Evolutionary conservation across 2,797 vertebrate species (phyloP).

Genomic region (Florisuga fusca): DNA sequence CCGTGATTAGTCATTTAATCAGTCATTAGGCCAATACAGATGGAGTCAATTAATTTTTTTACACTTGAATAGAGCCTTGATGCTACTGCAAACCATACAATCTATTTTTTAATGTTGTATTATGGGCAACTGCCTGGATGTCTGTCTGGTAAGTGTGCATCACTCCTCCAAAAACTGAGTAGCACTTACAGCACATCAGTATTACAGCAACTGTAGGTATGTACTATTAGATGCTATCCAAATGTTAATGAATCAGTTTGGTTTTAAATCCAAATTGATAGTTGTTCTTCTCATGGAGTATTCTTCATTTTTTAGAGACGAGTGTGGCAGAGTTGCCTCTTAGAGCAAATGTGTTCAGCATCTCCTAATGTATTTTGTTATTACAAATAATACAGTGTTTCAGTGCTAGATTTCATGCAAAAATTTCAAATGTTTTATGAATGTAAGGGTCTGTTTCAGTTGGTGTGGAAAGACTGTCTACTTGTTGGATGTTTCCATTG

Average conservation of each 20-base stretch:
- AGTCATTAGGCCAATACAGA: slow-evolving; percentile 82
- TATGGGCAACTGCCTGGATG: background rate
- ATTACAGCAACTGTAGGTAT: background rate
- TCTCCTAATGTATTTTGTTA: background rate
- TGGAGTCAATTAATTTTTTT: slow-evolving; percentile 78
- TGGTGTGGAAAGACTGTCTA: background rate
- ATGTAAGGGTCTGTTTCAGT: background rate
- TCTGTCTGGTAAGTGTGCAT: background rate
- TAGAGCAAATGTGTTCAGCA: background rate
- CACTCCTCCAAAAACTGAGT: background rate
- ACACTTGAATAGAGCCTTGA: slow-evolving; percentile 76
- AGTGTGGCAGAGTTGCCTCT: background rate
- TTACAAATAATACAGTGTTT: background rate
- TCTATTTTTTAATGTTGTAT: slow-evolving; percentile 14
- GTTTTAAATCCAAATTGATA: background rate
- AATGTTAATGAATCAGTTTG: background rate
- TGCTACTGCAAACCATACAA: slow-evolving; percentile 47
- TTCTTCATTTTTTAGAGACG: background rate
- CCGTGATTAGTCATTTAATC: slow-evolving; percentile 81
- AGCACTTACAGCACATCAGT: background rate
- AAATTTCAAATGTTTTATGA: background rate
- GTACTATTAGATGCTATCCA: background rate
- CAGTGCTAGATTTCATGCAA: background rate
- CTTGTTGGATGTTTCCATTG: background rate
- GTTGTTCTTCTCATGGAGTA: background rate